Evolutionary conservation across 2,797 vertebrate species (phyloP).

Genomic region (Eulemur albifrons): DNA sequence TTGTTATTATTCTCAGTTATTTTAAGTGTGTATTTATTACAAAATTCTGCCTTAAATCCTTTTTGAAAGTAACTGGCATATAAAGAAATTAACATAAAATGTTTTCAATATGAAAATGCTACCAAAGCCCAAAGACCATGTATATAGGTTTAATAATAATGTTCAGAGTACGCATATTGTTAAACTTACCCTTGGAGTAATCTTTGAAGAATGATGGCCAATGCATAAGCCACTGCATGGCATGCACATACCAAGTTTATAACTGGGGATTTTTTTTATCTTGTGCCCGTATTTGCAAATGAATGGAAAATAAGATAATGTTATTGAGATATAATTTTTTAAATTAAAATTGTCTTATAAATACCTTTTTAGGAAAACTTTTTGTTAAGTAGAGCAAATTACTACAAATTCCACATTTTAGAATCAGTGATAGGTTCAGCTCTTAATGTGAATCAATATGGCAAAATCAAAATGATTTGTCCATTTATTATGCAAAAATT

Average conservation of each 20-base stretch:
- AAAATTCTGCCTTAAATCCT: neutral
- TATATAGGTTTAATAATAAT: neutral
- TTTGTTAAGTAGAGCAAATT: neutral
- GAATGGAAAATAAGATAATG: neutral
- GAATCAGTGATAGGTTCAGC: neutral
- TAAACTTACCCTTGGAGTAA: neutral
- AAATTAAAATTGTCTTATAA: neutral
- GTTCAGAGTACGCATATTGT: neutral
- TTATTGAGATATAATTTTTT: neutral
- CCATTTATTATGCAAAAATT: neutral
- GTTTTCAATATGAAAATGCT: constrained; percentile 14
- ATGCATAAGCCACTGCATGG: neutral
- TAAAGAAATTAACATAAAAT: constrained; percentile 45
- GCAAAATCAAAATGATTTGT: neutral
- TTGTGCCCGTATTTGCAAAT: neutral
- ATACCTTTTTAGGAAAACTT: neutral
- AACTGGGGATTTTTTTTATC: neutral
- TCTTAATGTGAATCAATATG: neutral
- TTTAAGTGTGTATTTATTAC: neutral
- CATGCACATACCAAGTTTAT: neutral
- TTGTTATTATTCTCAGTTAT: constrained; percentile 18
- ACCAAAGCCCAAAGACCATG: neutral
- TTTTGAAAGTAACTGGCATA: neutral
- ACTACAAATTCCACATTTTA: neutral
- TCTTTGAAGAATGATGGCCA: neutral